Evolutionary conservation across 2,113 vertebrate species (phyloP).

Genomic region (Oryzias celebensis): DNA sequence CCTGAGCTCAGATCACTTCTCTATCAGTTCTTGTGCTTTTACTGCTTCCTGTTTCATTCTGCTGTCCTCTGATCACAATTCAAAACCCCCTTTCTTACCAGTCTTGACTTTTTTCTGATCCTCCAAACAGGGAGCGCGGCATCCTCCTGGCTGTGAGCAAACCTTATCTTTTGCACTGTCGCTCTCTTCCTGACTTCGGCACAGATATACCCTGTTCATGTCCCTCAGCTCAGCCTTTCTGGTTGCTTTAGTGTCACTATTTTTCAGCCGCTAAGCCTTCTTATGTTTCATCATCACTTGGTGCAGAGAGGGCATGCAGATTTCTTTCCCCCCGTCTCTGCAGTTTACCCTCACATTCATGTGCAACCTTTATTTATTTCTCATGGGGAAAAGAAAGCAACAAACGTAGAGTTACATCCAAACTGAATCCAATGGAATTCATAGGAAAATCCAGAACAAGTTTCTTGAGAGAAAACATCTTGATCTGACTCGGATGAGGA

Average conservation of each 20-base stretch:
- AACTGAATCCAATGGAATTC: background rate
- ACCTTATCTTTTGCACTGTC: conserved; percentile 47
- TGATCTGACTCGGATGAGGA: conserved; percentile 5
- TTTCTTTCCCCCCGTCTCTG: conserved; percentile 7
- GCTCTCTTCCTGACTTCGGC: conserved; percentile 49
- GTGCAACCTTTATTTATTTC: conserved; percentile 26
- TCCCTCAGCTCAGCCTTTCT: conserved; percentile 15
- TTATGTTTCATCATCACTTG: conserved; percentile 48
- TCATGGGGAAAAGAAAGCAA: conserved; percentile 12
- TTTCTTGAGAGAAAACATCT: conserved; percentile 1
- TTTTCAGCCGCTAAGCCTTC: conserved; percentile 55
- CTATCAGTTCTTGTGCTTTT: background rate
- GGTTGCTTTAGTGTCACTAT: conserved; percentile 27
- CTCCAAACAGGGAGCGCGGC: conserved; percentile 1
- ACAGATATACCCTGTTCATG: conserved; percentile 21
- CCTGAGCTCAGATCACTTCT: background rate
- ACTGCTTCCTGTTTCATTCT: background rate
- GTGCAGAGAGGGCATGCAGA: conserved; percentile 1
- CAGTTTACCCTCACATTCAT: background rate
- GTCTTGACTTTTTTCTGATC: conserved; percentile 1
- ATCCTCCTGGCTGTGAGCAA: conserved; percentile 28
- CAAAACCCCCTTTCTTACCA: background rate
- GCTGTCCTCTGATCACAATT: background rate
- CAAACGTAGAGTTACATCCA: conserved; percentile 2
- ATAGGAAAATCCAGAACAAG: background rate